phyloP scores from a whole-genome alignment of 2,888 invertebrate genomes.

The Shargacucullia verbasci region DNA sequence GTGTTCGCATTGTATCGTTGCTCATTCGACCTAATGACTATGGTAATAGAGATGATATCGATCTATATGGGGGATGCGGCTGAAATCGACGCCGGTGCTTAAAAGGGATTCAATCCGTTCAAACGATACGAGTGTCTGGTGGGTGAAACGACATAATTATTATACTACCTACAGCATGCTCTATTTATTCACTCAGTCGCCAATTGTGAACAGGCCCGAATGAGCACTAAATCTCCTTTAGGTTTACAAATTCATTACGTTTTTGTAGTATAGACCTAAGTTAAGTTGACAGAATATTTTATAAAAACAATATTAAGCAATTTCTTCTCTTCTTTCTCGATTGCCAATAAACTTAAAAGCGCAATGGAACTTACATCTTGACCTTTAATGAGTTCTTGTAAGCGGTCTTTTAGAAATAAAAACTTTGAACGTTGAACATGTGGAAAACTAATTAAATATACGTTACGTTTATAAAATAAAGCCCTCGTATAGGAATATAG shows the following conservation, averaged over 20 bases:
- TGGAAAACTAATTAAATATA: too few species aligned
- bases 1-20: conserved; percentile 61
- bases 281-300: neutral
- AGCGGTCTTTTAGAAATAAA: too few species aligned
- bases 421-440: too few species aligned
- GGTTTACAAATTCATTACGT: conserved; percentile 33
- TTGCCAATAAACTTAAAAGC: too few species aligned
- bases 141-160: conserved; percentile 73
- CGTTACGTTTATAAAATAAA: too few species aligned
- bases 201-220: conserved; percentile 49
- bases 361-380: too few species aligned
- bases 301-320: neutral
- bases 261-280: neutral
- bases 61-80: conserved; percentile 62
- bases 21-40: conserved; percentile 74
- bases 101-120: conserved; percentile 80
- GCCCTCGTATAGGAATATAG: too few species aligned
- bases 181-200: conserved; percentile 62
- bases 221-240: conserved; percentile 23
- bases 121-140: conserved; percentile 75
- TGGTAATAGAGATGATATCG: conserved; percentile 76
- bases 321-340: neutral
- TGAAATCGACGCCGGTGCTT: conserved; percentile 77
- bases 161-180: conserved; percentile 63
- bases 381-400: too few species aligned